These are phyloP conservation scores for Percopsis transmontana DNA, from an alignment of 2,113 vertebrate genomes.

Conservation along the genomic window DNA sequence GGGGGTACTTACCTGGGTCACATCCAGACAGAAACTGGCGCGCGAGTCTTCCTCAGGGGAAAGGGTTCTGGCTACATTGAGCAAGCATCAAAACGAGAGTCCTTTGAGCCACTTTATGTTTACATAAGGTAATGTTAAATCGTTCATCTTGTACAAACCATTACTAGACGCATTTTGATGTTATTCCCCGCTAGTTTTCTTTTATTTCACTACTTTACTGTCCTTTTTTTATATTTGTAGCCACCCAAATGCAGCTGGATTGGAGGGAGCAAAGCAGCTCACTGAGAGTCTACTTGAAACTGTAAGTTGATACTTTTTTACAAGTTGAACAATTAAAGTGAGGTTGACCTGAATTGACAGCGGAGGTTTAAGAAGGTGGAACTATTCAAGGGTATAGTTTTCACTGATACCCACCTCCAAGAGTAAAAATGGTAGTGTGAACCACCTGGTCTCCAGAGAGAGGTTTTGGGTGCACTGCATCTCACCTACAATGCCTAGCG, in stretches of 20 bases:
- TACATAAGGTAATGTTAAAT: conserved; percentile 87
- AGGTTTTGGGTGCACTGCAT: conserved; percentile 62
- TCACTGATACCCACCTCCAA: conserved; percentile 76
- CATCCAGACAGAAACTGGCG: conserved; percentile 94
- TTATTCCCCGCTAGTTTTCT: no score
- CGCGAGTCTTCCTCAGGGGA: conserved; percentile 94
- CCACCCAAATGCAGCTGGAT: conserved; percentile 91
- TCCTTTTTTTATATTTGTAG: conserved; percentile 66
- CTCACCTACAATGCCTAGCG: conserved; percentile 62
- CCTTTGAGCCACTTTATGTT: conserved; percentile 97
- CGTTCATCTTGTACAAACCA: neutral
- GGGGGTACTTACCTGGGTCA: conserved; percentile 92
- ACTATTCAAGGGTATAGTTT: conserved; percentile 58
- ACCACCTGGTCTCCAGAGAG: conserved; percentile 66
- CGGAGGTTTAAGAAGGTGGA: conserved; percentile 76
- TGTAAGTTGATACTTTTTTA: conserved; percentile 76
- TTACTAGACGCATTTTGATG: neutral
- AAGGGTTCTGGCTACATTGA: conserved; percentile 96
- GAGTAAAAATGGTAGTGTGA: conserved; percentile 65
- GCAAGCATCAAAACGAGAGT: conserved; percentile 93
- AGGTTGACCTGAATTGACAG: neutral
- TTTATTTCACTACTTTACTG: no score
- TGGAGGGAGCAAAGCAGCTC: conserved; percentile 95
- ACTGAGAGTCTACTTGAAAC: conserved; percentile 95
- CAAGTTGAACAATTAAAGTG: neutral